Conservation (phyloP, 2,888 invertebrate genomes). For the Augiades crinisus region DNA sequence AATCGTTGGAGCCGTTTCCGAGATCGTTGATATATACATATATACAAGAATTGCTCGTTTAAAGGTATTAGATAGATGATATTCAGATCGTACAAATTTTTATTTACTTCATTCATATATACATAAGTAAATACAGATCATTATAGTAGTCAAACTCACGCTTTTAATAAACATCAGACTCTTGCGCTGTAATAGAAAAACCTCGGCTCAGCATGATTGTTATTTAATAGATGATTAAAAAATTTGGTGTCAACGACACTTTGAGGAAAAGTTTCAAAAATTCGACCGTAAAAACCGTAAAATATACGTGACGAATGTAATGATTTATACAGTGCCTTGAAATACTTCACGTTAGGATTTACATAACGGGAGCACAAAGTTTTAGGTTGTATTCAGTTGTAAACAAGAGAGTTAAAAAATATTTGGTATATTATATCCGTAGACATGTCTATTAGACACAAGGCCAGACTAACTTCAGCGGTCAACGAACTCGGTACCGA, state of each 20-base stretch:
- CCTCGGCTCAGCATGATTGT: conserved; percentile 29
- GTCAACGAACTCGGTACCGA: conserved; percentile 58
- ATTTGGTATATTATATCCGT: conserved; percentile 25
- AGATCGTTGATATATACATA: no score
- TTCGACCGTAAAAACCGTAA: conserved; percentile 50
- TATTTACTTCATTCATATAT: neutral
- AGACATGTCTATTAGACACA: conserved; percentile 48
- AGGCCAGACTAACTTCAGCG: conserved; percentile 62
- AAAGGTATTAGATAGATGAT: no score
- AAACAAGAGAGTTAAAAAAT: conserved; percentile 12
- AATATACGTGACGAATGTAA: conserved; percentile 56
- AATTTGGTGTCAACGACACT: conserved; percentile 59
- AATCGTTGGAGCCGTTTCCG: no score
- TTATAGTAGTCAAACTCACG: conserved; percentile 10
- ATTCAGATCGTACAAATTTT: neutral
- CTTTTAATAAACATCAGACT: conserved; percentile 10
- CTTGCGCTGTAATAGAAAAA: conserved; percentile 14
- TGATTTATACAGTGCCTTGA: conserved; percentile 37
- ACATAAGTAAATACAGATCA: conserved; percentile 7
- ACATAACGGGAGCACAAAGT: conserved; percentile 34
- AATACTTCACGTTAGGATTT: conserved; percentile 41
- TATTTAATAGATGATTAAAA: conserved; percentile 32
- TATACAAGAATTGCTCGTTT: no score
- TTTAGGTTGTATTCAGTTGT: neutral
- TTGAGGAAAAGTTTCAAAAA: conserved; percentile 61